Evolutionary conservation across 1,140 invertebrate genomes (phyloP), one percentile per base, ranked within the genome.

Genomic region (Drosophila albomicans): DNA sequence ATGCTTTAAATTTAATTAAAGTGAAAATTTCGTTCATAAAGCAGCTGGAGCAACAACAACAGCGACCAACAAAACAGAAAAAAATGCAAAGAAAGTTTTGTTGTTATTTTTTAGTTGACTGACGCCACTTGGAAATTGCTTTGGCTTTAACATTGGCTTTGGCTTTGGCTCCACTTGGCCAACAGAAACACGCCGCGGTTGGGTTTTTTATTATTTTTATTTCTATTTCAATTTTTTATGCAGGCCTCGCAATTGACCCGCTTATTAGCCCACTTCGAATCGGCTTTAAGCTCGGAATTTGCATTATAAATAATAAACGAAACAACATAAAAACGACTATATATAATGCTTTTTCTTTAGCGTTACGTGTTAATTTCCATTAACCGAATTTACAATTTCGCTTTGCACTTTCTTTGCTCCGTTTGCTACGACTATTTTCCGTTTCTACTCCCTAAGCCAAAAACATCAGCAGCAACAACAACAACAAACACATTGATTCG

Each of bases 1-100:
- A 88, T 87, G 84, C 84, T 81, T 88, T 69, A 88, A 88, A 84
- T 88, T 88, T 84, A 88, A 88, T 88, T 88, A 88, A 88, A 88
- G 84, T 88, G 84, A 88, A 88, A 88, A 88, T 87, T 73, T 87
- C 62, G 74, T 67, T 51, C 56, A 65, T 73, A 82, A 79, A 67
- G 65, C 68, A 51, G 20, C 16, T 70, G 79, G 72, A 67, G 65
- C 69, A 51, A 8, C 11, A 56, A 35, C 25, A 16, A 16, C 16
- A 16, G 16, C 16, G 16, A 5, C 7, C 7, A 35, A 38, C 15
- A 58, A 28, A 20, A 25, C 20, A 25, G 20, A 30, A 28, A 59
- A 30, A 54, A 67, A 80, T 71, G 69, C 74, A 87, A 88, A 88
- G 84, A 88, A 88, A 88, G 85, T 89, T 88, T 79, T 54, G 52